Conservation (phyloP, 1,140 invertebrate genomes). For the Maconellicoccus hirsutus region DNA sequence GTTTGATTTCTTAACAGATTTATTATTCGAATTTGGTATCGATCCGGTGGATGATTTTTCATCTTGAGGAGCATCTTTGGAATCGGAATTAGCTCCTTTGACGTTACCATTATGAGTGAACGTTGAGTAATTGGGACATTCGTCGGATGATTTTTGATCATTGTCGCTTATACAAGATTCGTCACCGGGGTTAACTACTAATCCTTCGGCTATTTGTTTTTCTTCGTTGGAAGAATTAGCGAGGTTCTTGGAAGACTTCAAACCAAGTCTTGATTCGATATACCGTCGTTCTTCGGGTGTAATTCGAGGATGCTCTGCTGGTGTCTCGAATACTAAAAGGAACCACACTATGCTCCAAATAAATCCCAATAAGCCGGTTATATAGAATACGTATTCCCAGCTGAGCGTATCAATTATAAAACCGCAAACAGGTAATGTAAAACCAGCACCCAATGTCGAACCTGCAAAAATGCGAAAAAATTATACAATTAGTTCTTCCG, state of each 20-base stretch:
- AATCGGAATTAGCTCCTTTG: neutral
- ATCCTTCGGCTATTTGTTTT: neutral
- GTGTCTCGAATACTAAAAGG: conserved; percentile 70
- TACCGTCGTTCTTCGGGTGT: conserved; percentile 61
- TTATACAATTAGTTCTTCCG: neutral
- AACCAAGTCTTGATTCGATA: conserved; percentile 54
- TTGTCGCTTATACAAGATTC: neutral
- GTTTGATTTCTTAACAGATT: no score
- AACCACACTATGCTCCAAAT: conserved; percentile 79
- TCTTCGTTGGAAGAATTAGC: neutral
- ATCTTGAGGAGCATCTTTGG: neutral
- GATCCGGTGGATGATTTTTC: neutral
- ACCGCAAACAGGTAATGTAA: conserved; percentile 70
- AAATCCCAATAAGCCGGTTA: conserved; percentile 61
- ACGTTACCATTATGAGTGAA: neutral
- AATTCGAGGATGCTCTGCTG: conserved; percentile 75
- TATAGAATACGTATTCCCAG: conserved; percentile 76
- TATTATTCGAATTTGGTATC: neutral
- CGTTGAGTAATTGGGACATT: neutral
- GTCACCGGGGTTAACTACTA: neutral
- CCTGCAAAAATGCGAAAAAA: conserved; percentile 40
- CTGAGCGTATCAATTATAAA: conserved; percentile 62
- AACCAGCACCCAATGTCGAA: conserved; percentile 65
- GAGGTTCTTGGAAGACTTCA: neutral
- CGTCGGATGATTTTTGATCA: neutral